Conservation (phyloP, 2,797 vertebrate species). For the Sebastes trivittatus region DNA sequence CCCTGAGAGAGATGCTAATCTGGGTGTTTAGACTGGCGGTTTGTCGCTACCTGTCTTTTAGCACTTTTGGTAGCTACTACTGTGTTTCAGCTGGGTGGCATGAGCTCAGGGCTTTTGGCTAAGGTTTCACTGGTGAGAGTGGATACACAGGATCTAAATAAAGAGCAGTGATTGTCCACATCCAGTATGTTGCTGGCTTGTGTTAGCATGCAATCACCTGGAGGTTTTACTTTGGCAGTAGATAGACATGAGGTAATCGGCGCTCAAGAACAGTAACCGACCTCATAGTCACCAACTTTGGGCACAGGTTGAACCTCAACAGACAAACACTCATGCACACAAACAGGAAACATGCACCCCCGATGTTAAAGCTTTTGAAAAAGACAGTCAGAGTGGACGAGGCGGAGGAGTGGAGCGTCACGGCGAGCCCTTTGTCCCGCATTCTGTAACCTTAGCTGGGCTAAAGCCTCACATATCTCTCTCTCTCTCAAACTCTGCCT, state of each 20-base stretch:
- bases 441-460: conserved; percentile 65
- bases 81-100: conserved; percentile 30
- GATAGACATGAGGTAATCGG: conserved; percentile 31
- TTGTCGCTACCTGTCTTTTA: conserved; percentile 66
- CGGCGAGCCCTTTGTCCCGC: conserved; percentile 66
- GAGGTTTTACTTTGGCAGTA: conserved; percentile 39
- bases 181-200: conserved; percentile 28
- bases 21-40: conserved; percentile 40
- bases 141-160: conserved; percentile 60
- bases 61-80: conserved; percentile 29
- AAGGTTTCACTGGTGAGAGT: conserved; percentile 40
- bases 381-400: background rate
- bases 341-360: conserved; percentile 10
- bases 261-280: conserved; percentile 12
- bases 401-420: conserved; percentile 16
- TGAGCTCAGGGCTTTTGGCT: conserved; percentile 45
- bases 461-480: conserved; percentile 46
- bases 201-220: conserved; percentile 50
- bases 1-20: conserved; percentile 49
- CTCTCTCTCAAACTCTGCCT: conserved; percentile 34
- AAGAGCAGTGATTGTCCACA: conserved; percentile 53
- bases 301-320: conserved; percentile 1
- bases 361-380: background rate
- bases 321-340: conserved; percentile 10
- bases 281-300: background rate